Percentiles rank a stretch among this genome's conserved stretches.
phyloP scores from a whole-genome alignment of 2,113 vertebrate species.

The Sander lucioperca region DNA sequence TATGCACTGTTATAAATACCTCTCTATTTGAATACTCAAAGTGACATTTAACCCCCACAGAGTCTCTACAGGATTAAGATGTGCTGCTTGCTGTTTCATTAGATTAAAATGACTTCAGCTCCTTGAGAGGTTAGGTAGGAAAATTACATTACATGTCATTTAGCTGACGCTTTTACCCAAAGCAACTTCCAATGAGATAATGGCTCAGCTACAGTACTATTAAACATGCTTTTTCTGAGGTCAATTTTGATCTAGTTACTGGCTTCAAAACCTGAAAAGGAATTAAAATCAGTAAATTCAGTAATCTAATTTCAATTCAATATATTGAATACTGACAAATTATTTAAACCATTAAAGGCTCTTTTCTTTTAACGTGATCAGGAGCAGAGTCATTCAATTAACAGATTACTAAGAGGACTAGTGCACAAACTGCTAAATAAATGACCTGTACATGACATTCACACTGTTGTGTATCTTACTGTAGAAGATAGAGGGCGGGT shows the following conservation, averaged over 20 bases:
- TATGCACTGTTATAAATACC: conserved; percentile 13
- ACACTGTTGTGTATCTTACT: conserved; percentile 82
- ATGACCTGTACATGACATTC: neutral
- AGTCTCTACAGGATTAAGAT: neutral
- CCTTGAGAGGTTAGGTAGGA: neutral
- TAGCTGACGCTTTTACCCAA: too few relatives aligned
- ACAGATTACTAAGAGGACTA: neutral
- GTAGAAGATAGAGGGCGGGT: conserved; percentile 92
- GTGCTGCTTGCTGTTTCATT: conserved; percentile 18
- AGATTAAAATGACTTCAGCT: conserved; percentile 38
- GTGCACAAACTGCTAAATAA: neutral
- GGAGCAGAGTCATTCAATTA: neutral
- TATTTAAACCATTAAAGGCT: neutral
- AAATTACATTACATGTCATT: too few relatives aligned
- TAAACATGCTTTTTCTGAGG: neutral
- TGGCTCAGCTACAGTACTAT: neutral
- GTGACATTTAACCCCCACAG: conserved; percentile 20
- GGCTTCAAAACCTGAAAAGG: neutral
- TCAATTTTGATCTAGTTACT: neutral
- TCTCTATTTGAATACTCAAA: conserved; percentile 35
- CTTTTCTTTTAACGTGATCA: neutral
- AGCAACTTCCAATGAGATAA: too few relatives aligned
- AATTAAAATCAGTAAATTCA: neutral
- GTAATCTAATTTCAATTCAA: neutral
- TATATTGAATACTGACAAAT: neutral